A percentile compares a stretch with the other conserved stretches of the same genome.
Conservation (phyloP, 2,797 vertebrate genomes). For the Merluccius polli region DNA sequence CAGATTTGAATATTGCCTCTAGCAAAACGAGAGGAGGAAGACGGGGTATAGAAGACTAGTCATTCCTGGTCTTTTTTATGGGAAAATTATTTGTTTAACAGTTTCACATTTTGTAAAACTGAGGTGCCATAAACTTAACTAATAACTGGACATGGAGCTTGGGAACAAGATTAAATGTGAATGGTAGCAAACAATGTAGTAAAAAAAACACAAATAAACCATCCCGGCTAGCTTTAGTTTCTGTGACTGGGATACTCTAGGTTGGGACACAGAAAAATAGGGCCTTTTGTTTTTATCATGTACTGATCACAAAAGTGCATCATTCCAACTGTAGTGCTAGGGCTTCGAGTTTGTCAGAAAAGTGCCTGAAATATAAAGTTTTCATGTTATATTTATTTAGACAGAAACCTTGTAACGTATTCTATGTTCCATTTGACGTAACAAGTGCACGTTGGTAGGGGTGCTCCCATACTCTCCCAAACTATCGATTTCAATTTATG, state of each 20-base stretch:
- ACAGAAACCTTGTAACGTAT: neutral
- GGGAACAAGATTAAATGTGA: too few relatives aligned
- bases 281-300: neutral
- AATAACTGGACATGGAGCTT: neutral
- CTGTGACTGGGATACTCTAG: too few relatives aligned
- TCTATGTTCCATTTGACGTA: neutral
- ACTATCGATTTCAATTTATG: neutral
- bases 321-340: constrained; percentile 29
- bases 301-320: constrained; percentile 34
- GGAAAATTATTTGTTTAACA: neutral
- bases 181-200: too few relatives aligned
- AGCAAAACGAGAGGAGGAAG: neutral
- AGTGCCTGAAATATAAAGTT: constrained; percentile 62
- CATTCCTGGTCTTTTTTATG: too few relatives aligned
- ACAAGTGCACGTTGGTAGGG: neutral
- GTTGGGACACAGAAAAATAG: neutral
- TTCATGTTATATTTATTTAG: neutral
- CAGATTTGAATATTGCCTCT: neutral
- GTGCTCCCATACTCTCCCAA: neutral
- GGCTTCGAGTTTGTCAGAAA: constrained; percentile 47
- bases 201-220: too few relatives aligned
- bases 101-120: neutral
- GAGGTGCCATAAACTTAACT: neutral
- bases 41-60: neutral
- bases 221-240: too few relatives aligned